Base-by-base conservation (phyloP, 1,140 invertebrate species). In the Pectinophora gossypiella region DNA sequence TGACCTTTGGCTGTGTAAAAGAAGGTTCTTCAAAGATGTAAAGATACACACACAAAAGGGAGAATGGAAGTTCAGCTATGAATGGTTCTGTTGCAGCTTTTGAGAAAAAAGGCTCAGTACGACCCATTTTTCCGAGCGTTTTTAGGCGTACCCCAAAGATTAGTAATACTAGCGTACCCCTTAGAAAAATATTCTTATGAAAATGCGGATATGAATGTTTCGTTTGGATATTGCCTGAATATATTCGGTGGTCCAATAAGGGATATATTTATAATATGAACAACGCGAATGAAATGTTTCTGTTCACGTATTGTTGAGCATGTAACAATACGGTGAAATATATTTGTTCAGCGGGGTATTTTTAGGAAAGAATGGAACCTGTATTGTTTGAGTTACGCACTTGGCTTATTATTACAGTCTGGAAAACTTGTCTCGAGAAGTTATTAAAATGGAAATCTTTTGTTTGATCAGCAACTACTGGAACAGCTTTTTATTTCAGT, bases 91-190 rank as follows among this genome's bases (percentile, higher is more conserved):
- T 42, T 35, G 44, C 23, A 38, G 59, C 60, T 61, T 60, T 60
- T 46, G 52, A 65, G n/a, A n/a, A n/a, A 73, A 78, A 75, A 68
- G 73, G 36, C 16, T 69, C 66, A 48, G 46, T 58, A 58, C 64
- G 75, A 75, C 68, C 72, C 62, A 72, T 64, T 75, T 75, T 53
- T 56, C 59, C 52, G 59, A 45, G 47, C 59, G 53, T 71, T 66
- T 69, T 69, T 66, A 63, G 64, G 62, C 48, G 36, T 50, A 44
- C 48, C 59, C 56, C 50, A 61, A 61, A 72, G 62, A 77, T 77
- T 77, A 73, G 64, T 64, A 67, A 64, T 61, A 65, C 61, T 64
- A 62, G 47, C 55, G 47, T 44, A 49, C 40, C 47, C 59, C 54
- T 53, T 64, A 59, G 45, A 58, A 61, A 66, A 70, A 63, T 65